phyloP scores from a whole-genome alignment of 2,113 vertebrate species.

The Cyrtonyx montezumae region DNA sequence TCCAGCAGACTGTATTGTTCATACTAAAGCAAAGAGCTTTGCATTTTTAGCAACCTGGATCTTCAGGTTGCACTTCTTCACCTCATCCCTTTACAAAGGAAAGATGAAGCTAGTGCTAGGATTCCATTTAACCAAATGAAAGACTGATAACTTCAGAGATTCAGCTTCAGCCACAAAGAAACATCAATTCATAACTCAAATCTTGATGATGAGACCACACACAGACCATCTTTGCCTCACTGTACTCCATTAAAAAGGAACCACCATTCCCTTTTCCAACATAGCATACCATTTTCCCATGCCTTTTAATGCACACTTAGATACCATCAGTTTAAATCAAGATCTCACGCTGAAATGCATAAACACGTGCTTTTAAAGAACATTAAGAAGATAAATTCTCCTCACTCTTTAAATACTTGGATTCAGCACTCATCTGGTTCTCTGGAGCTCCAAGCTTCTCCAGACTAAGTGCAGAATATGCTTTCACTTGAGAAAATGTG shows the following conservation, averaged over 20 bases:
- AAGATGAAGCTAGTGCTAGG: background rate
- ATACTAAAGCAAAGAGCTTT: background rate
- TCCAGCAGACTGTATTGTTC: background rate
- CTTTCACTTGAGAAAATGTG: background rate
- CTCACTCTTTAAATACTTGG: background rate
- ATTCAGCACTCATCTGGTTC: background rate
- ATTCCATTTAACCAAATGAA: background rate
- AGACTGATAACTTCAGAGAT: background rate
- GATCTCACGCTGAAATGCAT: background rate
- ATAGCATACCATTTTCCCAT: background rate
- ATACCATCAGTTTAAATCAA: background rate
- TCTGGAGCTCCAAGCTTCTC: background rate
- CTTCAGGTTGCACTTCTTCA: background rate
- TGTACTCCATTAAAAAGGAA: background rate
- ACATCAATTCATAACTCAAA: accelerated
- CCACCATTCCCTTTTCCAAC: background rate
- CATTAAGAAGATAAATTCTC: background rate
- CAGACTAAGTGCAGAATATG: background rate
- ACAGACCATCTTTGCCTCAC: background rate
- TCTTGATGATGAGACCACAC: background rate
- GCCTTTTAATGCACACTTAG: background rate
- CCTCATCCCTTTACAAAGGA: background rate
- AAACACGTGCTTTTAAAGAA: background rate
- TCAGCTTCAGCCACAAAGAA: background rate
- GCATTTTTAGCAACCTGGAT: background rate